Conservation (phyloP, 1,140 invertebrate species). For the Helicoverpa armigera region DNA sequence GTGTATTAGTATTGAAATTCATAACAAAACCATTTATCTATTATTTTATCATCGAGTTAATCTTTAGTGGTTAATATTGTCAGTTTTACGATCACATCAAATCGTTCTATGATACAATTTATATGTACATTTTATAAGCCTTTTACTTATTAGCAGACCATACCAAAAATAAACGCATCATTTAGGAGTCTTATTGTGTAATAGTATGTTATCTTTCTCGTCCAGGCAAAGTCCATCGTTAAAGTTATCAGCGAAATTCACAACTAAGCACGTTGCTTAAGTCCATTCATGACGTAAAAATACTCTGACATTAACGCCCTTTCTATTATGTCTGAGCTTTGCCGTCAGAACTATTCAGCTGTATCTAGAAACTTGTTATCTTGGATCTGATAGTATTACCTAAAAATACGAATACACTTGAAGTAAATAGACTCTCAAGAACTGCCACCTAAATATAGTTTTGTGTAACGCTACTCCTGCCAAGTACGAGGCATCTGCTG, state of each 20-base stretch:
- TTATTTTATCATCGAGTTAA: too few species aligned
- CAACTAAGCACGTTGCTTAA: conserved; percentile 2
- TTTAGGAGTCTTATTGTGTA: not conserved
- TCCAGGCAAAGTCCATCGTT: conserved; percentile 19
- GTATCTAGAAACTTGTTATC: not conserved
- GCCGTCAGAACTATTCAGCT: not conserved
- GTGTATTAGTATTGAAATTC: too few species aligned
- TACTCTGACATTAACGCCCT: not conserved
- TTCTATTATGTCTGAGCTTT: not conserved
- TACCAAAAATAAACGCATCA: not conserved
- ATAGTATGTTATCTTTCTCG: conserved; percentile 6
- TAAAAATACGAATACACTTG: too few species aligned
- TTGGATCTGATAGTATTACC: not conserved
- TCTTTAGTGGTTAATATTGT: too few species aligned
- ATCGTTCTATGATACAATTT: not conserved
- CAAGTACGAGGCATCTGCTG: conserved; percentile 29
- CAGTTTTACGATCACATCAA: not conserved
- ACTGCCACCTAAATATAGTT: conserved; percentile 8
- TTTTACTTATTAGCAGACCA: not conserved
- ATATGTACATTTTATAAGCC: not conserved
- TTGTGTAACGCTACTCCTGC: conserved; percentile 10
- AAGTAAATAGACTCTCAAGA: too few species aligned
- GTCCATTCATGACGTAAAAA: not conserved
- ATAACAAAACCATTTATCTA: too few species aligned
- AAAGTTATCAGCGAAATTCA: conserved; percentile 20